Evolutionary conservation across 92 coral and sea anemone genomes (phyloP), one percentile per base, ranked within the genome.

Genomic region (Blastomussa wellsi): DNA sequence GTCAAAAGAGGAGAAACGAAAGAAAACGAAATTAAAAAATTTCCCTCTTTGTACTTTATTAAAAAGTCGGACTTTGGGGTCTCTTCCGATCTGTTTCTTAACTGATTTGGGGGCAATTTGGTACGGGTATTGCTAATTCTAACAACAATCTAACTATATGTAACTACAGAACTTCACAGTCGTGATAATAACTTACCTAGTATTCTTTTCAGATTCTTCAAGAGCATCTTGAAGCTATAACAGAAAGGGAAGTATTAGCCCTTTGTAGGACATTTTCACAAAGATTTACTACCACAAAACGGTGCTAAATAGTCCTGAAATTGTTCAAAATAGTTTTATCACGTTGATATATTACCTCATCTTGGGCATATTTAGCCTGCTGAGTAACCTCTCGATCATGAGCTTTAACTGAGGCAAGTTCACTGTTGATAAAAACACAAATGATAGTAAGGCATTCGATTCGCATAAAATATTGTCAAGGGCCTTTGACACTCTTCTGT

Each of bases 311-410:
- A 1, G 1, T 51, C n/a, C 60, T 24, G 10, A 6, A 57, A 24
- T 29, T 57, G n/a, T 24, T 22, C 12, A 22, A 57, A 29, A 57
- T 2, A 57, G 19, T 51, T 22, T 14, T 22, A 57, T 57, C 29
- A 13, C 29, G 24, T 38, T 15, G 38, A n/a, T 19, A 11, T 22
- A 75, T 77, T 65, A 94, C 98, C 93, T 94, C 95, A 53, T 88
- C 88, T 66, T 94, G 95, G 22, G 98, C 95, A 38, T 90, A 86
- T 35, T 88, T 87, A 10, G 99, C 99, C 52, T 97, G 99, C 77
- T 94, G 92, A 11, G 99, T 97, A 31, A 97, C 98, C 87, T 94
- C 97, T 37, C 93, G 92, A 80, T 97, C 99, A 75, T 97, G 99
- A 19, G 98, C 98, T 77, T 93, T 93, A 24, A 97, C 98, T 6